A percentile compares a stretch with the other conserved stretches of the same genome.
Evolutionary conservation across 2,113 vertebrate species (phyloP).

Genomic region (Pholis gunnellus): DNA sequence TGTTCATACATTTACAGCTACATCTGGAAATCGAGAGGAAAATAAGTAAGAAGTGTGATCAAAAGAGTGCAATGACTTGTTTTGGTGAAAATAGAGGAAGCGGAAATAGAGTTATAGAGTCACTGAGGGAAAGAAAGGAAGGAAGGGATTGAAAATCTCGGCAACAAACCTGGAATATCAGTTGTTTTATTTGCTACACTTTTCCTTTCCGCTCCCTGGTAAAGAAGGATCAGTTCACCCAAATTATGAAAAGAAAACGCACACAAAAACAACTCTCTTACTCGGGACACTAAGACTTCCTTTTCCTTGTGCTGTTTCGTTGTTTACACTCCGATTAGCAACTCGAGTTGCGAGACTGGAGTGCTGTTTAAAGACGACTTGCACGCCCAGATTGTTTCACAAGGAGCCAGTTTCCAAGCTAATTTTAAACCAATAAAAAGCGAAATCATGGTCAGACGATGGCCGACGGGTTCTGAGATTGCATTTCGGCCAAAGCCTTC

Average conservation of each 20-base stretch:
- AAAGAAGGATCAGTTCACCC: constrained; percentile 19
- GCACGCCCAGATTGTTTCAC: background rate
- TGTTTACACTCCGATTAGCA: too few species aligned
- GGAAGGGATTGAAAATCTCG: background rate
- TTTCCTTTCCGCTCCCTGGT: background rate
- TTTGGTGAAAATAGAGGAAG: background rate
- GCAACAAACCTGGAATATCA: background rate
- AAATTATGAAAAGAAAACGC: constrained; percentile 4
- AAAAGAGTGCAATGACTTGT: background rate
- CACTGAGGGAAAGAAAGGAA: background rate
- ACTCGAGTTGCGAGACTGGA: too few species aligned
- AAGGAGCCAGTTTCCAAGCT: too few species aligned
- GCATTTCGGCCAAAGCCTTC: too few species aligned
- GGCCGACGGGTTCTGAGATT: background rate
- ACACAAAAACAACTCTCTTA: background rate
- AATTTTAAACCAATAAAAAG: too few species aligned
- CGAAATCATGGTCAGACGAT: background rate
- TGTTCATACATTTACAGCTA: background rate
- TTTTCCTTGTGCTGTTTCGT: background rate
- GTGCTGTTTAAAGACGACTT: too few species aligned
- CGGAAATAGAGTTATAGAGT: background rate
- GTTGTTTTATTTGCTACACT: constrained; percentile 3
- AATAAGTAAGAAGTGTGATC: background rate
- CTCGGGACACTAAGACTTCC: background rate
- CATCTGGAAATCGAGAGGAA: background rate